Evolutionary conservation across 1,140 invertebrate genomes (phyloP).

Genomic region (Temnothorax curvispinosus): DNA sequence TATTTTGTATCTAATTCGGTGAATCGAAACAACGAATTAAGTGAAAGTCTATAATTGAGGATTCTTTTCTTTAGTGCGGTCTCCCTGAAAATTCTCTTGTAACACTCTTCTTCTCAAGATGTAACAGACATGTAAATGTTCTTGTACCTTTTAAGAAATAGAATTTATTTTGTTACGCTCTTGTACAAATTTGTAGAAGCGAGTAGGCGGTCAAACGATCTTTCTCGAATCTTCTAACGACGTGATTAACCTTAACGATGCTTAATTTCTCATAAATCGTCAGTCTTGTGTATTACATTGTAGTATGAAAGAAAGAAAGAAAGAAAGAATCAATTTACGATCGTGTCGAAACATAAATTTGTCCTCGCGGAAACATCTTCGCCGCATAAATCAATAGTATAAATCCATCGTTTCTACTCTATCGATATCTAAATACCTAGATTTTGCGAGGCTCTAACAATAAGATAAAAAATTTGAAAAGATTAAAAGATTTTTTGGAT

Average conservation of each 20-base stretch:
- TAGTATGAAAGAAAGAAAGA: neutral
- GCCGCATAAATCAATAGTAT: neutral
- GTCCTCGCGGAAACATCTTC: slow-evolving; percentile 69
- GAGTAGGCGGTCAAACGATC: slow-evolving; percentile 17
- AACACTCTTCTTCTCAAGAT: neutral
- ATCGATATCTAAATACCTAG: neutral
- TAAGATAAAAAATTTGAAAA: neutral
- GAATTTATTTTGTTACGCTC: slow-evolving; percentile 18
- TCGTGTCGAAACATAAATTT: slow-evolving; percentile 64
- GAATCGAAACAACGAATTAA: neutral
- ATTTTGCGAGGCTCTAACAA: neutral
- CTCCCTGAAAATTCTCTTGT: neutral
- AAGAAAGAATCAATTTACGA: slow-evolving; percentile 67
- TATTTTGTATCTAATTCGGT: neutral
- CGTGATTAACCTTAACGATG: slow-evolving; percentile 70
- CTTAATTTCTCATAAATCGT: slow-evolving; percentile 68
- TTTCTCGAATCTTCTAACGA: slow-evolving; percentile 58
- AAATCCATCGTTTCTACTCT: slow-evolving; percentile 11
- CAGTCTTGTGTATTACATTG: slow-evolving; percentile 4
- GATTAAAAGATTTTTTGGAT: slow-evolving; percentile 7
- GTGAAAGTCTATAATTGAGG: neutral
- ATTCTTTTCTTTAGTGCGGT: too few relatives aligned
- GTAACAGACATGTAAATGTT: neutral
- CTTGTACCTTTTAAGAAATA: neutral
- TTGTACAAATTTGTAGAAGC: slow-evolving; percentile 40